Evolutionary conservation across 2,797 vertebrate genomes (phyloP).

Genomic region (Malacoraja senta): DNA sequence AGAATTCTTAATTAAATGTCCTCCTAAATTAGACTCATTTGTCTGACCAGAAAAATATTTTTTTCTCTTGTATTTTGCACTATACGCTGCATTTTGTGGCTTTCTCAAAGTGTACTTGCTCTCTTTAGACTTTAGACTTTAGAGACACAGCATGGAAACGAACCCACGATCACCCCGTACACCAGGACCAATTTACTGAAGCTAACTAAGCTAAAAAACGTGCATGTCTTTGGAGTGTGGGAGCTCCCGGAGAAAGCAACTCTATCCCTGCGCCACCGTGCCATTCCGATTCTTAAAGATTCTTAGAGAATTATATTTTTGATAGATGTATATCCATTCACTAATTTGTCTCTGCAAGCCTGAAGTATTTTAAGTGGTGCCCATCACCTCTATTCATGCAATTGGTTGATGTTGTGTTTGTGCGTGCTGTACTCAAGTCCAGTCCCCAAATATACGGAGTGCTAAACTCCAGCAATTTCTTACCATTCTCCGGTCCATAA

Average conservation of each 20-base stretch:
- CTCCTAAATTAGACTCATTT: neutral
- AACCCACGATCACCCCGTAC: too few relatives aligned
- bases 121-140: too few relatives aligned
- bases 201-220: too few relatives aligned
- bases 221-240: too few relatives aligned
- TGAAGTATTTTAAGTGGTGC: neutral
- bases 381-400: too few relatives aligned
- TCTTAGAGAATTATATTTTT: too few relatives aligned
- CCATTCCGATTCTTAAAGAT: too few relatives aligned
- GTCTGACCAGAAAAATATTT: neutral
- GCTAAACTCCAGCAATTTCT: neutral
- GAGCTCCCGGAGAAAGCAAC: too few relatives aligned
- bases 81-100: neutral
- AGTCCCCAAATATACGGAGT: neutral
- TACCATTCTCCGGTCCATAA: neutral
- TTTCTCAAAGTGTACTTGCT: neutral
- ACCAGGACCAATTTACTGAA: too few relatives aligned
- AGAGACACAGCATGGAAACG: too few relatives aligned
- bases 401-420: neutral
- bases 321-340: too few relatives aligned
- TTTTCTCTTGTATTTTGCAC: neutral
- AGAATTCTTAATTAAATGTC: neutral
- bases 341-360: neutral
- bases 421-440: neutral
- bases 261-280: too few relatives aligned